A percentile compares a stretch with the other conserved stretches of the same genome.
Conservation (phyloP, 2,888 invertebrate genomes). For the Rhaphigaster nebulosa region DNA sequence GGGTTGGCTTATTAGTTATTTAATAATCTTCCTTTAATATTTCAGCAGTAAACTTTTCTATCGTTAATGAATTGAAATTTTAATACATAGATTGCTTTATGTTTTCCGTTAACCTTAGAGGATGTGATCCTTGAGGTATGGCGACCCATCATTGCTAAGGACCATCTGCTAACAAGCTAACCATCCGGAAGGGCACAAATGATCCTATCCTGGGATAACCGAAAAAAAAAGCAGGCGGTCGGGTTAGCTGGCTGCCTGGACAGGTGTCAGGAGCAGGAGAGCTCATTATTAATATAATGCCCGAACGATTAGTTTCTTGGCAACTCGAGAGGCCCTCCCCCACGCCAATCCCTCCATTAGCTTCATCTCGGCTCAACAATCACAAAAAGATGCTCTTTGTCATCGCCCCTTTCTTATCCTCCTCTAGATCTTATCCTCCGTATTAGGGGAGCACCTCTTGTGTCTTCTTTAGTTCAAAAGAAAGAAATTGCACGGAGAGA, state of each 20-base stretch:
- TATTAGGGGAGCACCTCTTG: background rate
- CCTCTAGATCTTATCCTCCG: background rate
- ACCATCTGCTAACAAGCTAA: slow-evolving; percentile 20
- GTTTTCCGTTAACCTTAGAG: background rate
- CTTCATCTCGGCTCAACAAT: slow-evolving; percentile 20
- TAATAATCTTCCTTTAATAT: too few species aligned
- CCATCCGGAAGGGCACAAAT: slow-evolving; percentile 33
- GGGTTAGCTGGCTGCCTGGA: slow-evolving; percentile 52
- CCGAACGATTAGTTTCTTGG: slow-evolving; percentile 56
- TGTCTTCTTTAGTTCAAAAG: background rate
- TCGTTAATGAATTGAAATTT: background rate
- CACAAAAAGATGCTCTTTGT: slow-evolving; percentile 37
- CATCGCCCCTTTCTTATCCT: slow-evolving; percentile 24
- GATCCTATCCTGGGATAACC: background rate
- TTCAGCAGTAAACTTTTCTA: background rate
- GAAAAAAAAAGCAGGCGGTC: background rate
- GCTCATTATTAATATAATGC: slow-evolving; percentile 56
- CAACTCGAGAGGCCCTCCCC: slow-evolving; percentile 34
- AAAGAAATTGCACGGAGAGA: background rate
- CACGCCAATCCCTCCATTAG: slow-evolving; percentile 37
- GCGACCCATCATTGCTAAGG: background rate
- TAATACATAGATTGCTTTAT: background rate
- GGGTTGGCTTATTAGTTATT: too few species aligned
- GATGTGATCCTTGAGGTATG: background rate
- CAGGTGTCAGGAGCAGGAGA: slow-evolving; percentile 54